Conservation (phyloP, 1,140 invertebrate species). For the Drusus annulatus region DNA sequence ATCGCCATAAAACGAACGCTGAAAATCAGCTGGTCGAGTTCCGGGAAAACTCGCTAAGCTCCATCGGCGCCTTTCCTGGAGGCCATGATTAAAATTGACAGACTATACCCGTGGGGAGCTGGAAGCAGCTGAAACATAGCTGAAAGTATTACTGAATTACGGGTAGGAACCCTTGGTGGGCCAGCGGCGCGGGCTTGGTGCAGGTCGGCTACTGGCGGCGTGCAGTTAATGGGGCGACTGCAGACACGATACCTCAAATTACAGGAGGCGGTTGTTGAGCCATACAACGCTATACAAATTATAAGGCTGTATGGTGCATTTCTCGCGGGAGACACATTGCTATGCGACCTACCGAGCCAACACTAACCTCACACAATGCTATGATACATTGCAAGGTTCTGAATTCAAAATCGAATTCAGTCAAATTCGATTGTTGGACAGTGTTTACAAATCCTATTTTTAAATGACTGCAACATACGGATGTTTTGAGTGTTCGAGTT, state of each 20-base stretch:
- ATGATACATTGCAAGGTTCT: neutral
- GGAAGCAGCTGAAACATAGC: neutral
- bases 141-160: no score
- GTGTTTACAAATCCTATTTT: no score
- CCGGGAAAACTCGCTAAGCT: no score
- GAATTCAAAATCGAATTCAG: neutral
- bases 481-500: no score
- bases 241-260: slow-evolving; percentile 44
- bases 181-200: slow-evolving; percentile 20
- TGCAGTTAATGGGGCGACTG: slow-evolving; percentile 36
- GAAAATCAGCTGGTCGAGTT: no score
- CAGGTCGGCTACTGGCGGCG: slow-evolving; percentile 44
- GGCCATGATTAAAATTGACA: slow-evolving; percentile 20
- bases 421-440: no score
- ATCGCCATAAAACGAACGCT: no score
- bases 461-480: no score
- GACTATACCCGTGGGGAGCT: neutral
- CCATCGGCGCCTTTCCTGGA: slow-evolving; percentile 2
- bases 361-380: slow-evolving; percentile 5
- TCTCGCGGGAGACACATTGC: neutral
- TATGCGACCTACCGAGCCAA: neutral
- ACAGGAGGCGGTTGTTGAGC: slow-evolving; percentile 2
- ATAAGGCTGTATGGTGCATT: neutral
- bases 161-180: neutral
- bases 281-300: neutral